Percentiles rank a stretch among this genome's conserved stretches.
These are phyloP conservation scores for Poecile montanus DNA, from an alignment of 2,797 vertebrate species.

Conservation along the genomic window DNA sequence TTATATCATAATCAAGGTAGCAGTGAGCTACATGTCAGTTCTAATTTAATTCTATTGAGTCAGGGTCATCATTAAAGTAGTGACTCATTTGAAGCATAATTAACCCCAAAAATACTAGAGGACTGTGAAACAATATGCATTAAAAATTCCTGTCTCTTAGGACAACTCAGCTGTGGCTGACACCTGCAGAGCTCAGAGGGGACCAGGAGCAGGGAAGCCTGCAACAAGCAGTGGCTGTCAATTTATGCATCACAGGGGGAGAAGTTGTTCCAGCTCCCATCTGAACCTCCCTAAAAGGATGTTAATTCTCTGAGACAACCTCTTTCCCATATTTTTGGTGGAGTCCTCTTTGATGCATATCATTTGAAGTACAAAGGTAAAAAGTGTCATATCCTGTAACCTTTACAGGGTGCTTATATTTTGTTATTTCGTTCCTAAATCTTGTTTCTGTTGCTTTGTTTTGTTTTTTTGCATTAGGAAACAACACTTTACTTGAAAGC, in stretches of 20 bases:
- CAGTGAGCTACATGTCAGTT: background rate
- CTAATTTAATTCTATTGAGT: background rate
- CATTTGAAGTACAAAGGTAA: background rate
- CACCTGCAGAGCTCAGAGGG: slow-evolving; percentile 35
- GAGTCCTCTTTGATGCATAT: background rate
- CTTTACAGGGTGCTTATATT: background rate
- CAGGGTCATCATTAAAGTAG: background rate
- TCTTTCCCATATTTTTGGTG: background rate
- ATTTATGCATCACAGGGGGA: background rate
- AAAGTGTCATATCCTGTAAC: background rate
- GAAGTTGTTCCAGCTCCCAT: background rate
- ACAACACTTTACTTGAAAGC: background rate
- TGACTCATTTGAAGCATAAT: background rate
- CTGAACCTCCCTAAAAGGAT: background rate
- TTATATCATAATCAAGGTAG: background rate
- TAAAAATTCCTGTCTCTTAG: background rate
- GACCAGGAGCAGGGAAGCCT: background rate
- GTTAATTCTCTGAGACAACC: background rate
- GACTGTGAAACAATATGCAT: background rate
- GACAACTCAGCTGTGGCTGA: background rate
- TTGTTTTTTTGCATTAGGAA: background rate
- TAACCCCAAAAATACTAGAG: background rate
- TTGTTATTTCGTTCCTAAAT: background rate
- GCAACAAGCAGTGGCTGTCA: background rate
- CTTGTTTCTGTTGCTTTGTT: background rate